Evolutionary conservation across 2,888 invertebrate species (phyloP).

Genomic region (Orthosia gracilis): DNA sequence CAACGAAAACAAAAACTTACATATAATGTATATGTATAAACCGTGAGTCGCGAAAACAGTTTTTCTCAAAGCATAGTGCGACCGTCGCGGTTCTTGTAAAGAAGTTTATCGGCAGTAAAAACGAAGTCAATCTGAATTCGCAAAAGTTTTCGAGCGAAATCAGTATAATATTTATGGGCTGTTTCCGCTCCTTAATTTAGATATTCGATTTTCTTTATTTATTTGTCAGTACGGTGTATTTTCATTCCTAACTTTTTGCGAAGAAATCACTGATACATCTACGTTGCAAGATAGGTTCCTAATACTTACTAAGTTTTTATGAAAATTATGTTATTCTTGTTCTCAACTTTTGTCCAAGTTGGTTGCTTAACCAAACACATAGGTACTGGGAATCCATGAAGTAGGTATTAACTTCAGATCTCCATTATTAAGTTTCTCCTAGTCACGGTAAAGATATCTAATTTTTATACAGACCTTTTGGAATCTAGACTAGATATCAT

Average conservation of each 20-base stretch:
- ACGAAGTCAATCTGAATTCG: conserved; percentile 57
- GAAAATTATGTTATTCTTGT: background rate
- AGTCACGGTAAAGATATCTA: too few species aligned
- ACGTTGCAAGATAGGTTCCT: background rate
- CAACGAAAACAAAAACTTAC: background rate
- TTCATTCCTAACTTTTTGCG: background rate
- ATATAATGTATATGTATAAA: background rate
- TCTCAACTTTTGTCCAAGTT: background rate
- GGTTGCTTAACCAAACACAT: conserved; percentile 8
- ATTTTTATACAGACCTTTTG: too few species aligned
- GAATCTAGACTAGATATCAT: too few species aligned
- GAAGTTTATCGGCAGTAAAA: conserved; percentile 67
- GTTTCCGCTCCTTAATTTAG: conserved; percentile 17
- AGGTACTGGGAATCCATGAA: background rate
- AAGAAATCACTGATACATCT: too few species aligned
- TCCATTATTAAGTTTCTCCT: background rate
- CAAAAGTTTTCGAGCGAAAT: conserved; percentile 30
- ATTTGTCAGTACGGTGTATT: background rate
- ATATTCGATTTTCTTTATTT: conserved; percentile 8
- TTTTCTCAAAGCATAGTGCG: conserved; percentile 43
- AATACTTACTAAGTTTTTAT: too few species aligned
- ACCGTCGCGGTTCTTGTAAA: conserved; percentile 43
- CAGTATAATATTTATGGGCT: conserved; percentile 4
- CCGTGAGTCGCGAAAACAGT: conserved; percentile 30
- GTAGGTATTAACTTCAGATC: conserved; percentile 9